Evolutionary conservation across 1,140 invertebrate genomes (phyloP).

Genomic region (Drosophila serrata): DNA sequence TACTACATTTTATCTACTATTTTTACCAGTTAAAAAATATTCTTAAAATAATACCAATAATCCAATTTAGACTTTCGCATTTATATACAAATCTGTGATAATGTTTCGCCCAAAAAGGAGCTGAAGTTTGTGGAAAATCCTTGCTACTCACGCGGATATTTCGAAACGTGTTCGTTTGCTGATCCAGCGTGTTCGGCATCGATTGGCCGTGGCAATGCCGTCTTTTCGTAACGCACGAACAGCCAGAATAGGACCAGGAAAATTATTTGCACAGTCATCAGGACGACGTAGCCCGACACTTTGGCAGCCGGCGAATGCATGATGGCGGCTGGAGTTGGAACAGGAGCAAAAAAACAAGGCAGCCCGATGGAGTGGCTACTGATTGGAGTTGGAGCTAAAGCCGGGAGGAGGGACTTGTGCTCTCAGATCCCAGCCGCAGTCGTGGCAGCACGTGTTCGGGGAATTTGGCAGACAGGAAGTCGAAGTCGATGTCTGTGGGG

Average conservation of each 20-base stretch:
- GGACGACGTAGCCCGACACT: constrained; percentile 80
- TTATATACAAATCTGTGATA: not conserved
- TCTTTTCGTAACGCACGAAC: constrained; percentile 84
- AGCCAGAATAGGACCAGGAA: constrained; percentile 82
- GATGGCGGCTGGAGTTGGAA: constrained; percentile 47
- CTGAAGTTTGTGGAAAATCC: constrained; percentile 30
- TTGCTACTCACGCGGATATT: constrained; percentile 85
- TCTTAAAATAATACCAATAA: not conserved
- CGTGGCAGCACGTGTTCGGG: constrained; percentile 70
- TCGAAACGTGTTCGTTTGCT: constrained; percentile 80
- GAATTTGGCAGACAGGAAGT: constrained; percentile 73
- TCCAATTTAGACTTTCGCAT: too few relatives aligned
- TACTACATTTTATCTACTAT: not conserved
- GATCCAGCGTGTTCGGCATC: constrained; percentile 71
- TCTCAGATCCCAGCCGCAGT: constrained; percentile 62
- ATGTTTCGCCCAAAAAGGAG: not conserved
- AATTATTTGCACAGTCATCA: constrained; percentile 85
- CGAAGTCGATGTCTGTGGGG: constrained; percentile 15
- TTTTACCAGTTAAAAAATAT: not conserved
- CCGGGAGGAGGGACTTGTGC: constrained; percentile 9
- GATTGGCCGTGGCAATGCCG: constrained; percentile 63
- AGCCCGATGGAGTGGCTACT: constrained; percentile 27
- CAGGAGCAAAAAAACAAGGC: constrained; percentile 12
- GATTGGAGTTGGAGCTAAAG: constrained; percentile 54
- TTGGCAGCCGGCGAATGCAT: constrained; percentile 80